Conservation (phyloP, 1,140 invertebrate genomes). For the Caerostris darwini region DNA sequence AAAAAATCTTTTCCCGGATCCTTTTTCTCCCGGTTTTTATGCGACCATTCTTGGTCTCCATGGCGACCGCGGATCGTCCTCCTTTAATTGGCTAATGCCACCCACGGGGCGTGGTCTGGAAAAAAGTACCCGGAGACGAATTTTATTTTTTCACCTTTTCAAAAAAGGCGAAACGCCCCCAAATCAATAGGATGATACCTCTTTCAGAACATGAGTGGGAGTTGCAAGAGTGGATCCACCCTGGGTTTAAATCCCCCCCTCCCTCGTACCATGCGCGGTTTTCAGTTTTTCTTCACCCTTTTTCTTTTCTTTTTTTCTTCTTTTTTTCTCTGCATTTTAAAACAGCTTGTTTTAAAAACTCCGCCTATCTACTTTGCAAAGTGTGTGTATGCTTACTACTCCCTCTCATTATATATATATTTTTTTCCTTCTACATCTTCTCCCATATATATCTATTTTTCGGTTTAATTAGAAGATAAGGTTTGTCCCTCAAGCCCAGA, state of each 20-base stretch:
- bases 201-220: constrained; percentile 45
- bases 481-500: constrained; percentile 40
- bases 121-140: constrained; percentile 63
- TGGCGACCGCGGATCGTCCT: constrained; percentile 22
- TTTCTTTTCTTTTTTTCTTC: not conserved
- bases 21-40: constrained; percentile 55
- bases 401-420: not conserved
- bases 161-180: constrained; percentile 27
- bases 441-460: constrained; percentile 45
- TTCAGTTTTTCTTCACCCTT: not conserved
- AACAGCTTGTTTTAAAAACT: constrained; percentile 75
- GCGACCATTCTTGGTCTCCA: constrained; percentile 5
- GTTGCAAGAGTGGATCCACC: constrained; percentile 46
- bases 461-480: constrained; percentile 72
- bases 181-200: constrained; percentile 40
- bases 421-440: constrained; percentile 32
- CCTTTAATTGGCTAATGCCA: constrained; percentile 58
- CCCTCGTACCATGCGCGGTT: not conserved
- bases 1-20: not conserved
- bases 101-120: constrained; percentile 72
- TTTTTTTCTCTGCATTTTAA: constrained; percentile 66
- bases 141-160: constrained; percentile 46
- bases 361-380: constrained; percentile 52
- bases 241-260: not conserved
- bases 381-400: not conserved